phyloP scores from a whole-genome alignment of 2,888 invertebrate species.

The Synergus japonicus region DNA sequence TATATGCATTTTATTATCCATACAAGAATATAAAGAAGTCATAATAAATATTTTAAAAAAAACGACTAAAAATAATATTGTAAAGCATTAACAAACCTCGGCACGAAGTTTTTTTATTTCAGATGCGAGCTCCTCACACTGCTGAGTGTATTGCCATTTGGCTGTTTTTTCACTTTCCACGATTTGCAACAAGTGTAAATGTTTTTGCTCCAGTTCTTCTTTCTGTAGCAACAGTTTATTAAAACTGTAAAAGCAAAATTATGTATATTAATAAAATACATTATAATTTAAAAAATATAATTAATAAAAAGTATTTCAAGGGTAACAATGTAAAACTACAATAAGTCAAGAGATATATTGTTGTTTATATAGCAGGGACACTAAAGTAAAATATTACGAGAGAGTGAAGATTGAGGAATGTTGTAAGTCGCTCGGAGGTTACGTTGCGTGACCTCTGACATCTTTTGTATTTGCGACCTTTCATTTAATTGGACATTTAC shows the following conservation, averaged over 20 bases:
- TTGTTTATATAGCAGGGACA: too few relatives aligned
- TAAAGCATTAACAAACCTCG: conserved; percentile 82
- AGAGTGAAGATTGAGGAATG: too few relatives aligned
- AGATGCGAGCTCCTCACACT: conserved; percentile 92
- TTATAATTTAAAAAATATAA: neutral
- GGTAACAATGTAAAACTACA: too few relatives aligned
- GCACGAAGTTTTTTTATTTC: conserved; percentile 93
- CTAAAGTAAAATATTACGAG: too few relatives aligned
- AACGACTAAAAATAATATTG: neutral
- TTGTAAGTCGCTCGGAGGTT: too few relatives aligned
- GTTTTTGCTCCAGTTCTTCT: conserved; percentile 94
- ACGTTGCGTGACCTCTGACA: too few relatives aligned
- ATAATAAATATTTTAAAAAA: neutral
- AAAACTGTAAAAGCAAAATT: conserved; percentile 82
- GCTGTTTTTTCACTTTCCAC: conserved; percentile 95
- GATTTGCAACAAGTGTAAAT: conserved; percentile 91
- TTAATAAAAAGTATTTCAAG: too few relatives aligned
- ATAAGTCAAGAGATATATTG: too few relatives aligned
- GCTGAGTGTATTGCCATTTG: conserved; percentile 95
- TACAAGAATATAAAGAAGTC: neutral
- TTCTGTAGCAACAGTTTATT: conserved; percentile 93
- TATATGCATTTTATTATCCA: neutral
- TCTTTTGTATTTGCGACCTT: too few relatives aligned
- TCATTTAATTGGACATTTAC: too few relatives aligned
- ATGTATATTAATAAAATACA: conserved; percentile 1